Evolutionary conservation across 2,797 vertebrate species (phyloP).

Genomic region (Neosalanx taihuensis): DNA sequence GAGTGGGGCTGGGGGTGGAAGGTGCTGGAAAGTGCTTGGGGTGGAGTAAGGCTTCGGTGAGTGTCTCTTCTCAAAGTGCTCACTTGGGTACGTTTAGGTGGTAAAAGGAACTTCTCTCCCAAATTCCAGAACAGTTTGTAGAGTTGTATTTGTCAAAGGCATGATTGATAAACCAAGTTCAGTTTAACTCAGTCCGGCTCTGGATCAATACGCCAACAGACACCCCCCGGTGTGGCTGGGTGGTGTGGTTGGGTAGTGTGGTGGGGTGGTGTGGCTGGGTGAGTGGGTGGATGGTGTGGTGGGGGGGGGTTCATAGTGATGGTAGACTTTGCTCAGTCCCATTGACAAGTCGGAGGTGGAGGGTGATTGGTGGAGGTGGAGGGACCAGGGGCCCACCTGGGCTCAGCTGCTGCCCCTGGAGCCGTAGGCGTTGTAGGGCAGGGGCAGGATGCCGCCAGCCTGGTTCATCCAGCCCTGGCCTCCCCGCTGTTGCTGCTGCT

Average conservation of each 20-base stretch:
- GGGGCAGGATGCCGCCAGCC: conserved; percentile 34
- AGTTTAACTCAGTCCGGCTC: background rate
- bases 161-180: conserved; percentile 16
- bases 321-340: too few relatives aligned
- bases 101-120: conserved; percentile 19
- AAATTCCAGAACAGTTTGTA: conserved; percentile 49
- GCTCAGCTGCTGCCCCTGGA: conserved; percentile 66
- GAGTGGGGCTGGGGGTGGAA: conserved; percentile 21
- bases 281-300: background rate
- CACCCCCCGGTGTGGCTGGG: too few relatives aligned
- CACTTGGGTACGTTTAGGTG: conserved; percentile 12
- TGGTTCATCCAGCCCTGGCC: conserved; percentile 63
- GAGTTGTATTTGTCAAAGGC: background rate
- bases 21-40: conserved; percentile 55
- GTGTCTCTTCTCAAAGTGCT: conserved; percentile 43
- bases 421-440: conserved; percentile 58
- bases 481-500: conserved; percentile 64
- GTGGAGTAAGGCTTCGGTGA: conserved; percentile 57
- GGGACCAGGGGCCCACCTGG: background rate
- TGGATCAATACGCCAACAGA: too few relatives aligned
- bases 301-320: too few relatives aligned
- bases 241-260: too few relatives aligned
- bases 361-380: conserved; percentile 33
- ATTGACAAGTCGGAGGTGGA: too few relatives aligned
- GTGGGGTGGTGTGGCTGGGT: background rate